These are phyloP conservation scores for Calephelis virginiensis DNA, from an alignment of 1,140 invertebrate genomes.

Conservation along the genomic window DNA sequence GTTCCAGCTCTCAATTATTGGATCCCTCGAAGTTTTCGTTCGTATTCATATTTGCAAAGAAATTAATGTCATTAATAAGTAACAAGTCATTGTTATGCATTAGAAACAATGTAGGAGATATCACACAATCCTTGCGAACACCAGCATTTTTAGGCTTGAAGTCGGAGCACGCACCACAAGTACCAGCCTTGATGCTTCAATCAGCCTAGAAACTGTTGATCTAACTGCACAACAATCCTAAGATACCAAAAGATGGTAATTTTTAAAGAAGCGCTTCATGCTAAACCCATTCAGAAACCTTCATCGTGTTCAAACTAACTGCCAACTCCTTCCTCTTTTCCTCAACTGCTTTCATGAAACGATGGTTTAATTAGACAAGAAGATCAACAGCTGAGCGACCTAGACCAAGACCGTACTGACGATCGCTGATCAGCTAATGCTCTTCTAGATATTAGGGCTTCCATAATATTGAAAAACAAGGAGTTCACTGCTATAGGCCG, in stretches of 20 bases:
- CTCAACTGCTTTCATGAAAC: constrained; percentile 28
- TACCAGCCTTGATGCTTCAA: constrained; percentile 20
- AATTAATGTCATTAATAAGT: too few relatives aligned
- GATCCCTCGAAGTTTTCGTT: too few relatives aligned
- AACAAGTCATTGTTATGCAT: background rate
- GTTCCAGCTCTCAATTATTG: too few relatives aligned
- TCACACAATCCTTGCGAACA: constrained; percentile 12
- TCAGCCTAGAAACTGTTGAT: constrained; percentile 23
- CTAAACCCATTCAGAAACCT: constrained; percentile 49
- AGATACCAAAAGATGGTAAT: constrained; percentile 26
- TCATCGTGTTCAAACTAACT: constrained; percentile 34
- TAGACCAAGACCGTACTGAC: too few relatives aligned
- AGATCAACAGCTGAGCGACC: constrained; percentile 3
- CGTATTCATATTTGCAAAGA: too few relatives aligned
- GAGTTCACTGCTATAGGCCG: too few relatives aligned
- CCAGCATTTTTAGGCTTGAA: constrained; percentile 18
- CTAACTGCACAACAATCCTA: constrained; percentile 23
- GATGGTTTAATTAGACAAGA: constrained; percentile 26
- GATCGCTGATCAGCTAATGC: too few relatives aligned
- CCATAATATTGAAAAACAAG: too few relatives aligned
- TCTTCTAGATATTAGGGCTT: too few relatives aligned
- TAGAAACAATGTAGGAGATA: background rate
- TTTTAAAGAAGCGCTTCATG: constrained; percentile 40
- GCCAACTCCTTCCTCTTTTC: constrained; percentile 26
- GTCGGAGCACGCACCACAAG: constrained; percentile 20